Evolutionary conservation across 2,888 invertebrate genomes (phyloP).

Genomic region (Neoaliturus tenellus): DNA sequence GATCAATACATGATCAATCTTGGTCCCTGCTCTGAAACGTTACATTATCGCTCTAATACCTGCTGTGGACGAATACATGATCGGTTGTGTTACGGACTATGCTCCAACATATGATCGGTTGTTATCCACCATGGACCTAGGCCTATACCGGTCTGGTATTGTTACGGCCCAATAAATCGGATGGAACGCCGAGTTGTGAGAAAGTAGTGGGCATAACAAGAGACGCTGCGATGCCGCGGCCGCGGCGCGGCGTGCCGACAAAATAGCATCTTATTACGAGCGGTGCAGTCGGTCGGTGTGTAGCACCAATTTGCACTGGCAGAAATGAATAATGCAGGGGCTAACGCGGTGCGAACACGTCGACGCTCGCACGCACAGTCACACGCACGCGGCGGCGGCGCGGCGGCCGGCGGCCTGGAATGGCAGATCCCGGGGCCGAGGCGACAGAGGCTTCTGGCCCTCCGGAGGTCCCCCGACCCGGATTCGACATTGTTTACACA

Average conservation of each 20-base stretch:
- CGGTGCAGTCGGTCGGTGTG: constrained; percentile 28
- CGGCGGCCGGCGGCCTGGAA: neutral
- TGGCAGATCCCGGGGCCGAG: too few species aligned
- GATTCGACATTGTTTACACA: too few species aligned
- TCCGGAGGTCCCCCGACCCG: too few species aligned
- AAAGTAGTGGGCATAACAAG: constrained; percentile 46
- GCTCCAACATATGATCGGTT: too few species aligned
- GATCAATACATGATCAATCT: too few species aligned
- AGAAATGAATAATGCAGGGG: constrained; percentile 51
- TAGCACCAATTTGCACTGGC: constrained; percentile 51
- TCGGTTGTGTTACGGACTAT: too few species aligned
- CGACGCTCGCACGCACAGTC: neutral
- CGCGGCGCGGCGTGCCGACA: constrained; percentile 17
- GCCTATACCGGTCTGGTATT: too few species aligned
- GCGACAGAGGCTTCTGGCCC: too few species aligned
- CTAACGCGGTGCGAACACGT: constrained; percentile 46
- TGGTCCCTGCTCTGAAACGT: too few species aligned
- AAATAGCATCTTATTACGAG: constrained; percentile 52
- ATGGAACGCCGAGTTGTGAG: constrained; percentile 33
- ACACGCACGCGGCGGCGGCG: neutral
- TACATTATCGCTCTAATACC: too few species aligned
- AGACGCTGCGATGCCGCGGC: neutral
- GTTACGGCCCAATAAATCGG: constrained; percentile 48
- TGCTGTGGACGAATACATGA: too few species aligned
- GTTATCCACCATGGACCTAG: too few species aligned